These are phyloP conservation scores for Habropoda laboriosa DNA, from an alignment of 1,140 invertebrate genomes.

Conservation along the genomic window DNA sequence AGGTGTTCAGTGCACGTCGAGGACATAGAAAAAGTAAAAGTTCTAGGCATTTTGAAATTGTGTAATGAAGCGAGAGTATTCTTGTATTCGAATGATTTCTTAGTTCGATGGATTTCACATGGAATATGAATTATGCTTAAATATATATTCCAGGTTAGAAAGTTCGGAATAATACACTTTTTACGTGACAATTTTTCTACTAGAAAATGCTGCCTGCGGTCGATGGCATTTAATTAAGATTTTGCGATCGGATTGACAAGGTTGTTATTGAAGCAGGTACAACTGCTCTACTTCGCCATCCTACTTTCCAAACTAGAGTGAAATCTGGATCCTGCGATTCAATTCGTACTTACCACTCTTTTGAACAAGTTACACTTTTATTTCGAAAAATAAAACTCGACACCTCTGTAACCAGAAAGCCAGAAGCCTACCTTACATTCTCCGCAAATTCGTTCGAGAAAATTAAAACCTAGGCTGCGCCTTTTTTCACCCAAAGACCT, in stretches of 20 bases:
- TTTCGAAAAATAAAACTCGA: neutral
- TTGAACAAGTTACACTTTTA: neutral
- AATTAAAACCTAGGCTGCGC: too few relatives aligned
- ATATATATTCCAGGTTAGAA: too few relatives aligned
- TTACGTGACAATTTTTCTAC: neutral
- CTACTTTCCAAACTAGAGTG: conserved; percentile 1
- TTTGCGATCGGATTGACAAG: neutral
- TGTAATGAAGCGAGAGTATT: too few relatives aligned
- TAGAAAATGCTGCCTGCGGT: neutral
- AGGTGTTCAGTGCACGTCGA: too few relatives aligned
- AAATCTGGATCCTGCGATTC: neutral
- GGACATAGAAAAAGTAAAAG: too few relatives aligned
- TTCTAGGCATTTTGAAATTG: too few relatives aligned
- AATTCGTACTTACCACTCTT: neutral
- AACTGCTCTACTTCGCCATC: neutral
- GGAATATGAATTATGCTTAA: neutral
- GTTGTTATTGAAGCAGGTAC: neutral
- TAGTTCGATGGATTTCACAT: neutral
- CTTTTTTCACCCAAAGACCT: too few relatives aligned
- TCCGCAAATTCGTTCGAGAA: neutral
- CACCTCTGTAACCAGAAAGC: too few relatives aligned
- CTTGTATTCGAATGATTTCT: too few relatives aligned
- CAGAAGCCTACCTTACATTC: neutral
- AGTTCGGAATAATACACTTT: neutral
- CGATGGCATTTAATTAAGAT: conserved; percentile 22